Conservation (phyloP, 2,888 invertebrate species). For the Anaspis maculata region DNA sequence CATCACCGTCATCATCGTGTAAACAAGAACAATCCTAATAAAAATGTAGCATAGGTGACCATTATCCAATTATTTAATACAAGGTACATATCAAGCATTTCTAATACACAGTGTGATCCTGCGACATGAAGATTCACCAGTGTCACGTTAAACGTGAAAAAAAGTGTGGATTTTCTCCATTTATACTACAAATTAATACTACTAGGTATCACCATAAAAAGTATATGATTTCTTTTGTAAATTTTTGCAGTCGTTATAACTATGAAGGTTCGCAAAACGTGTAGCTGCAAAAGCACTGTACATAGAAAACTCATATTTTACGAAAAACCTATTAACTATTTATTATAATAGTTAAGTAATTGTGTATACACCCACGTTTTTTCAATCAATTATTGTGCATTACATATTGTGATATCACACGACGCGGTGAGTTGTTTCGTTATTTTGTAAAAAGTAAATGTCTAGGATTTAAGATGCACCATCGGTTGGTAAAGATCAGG, state of each 20-base stretch:
- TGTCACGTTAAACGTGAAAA: neutral
- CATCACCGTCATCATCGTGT: too few species aligned
- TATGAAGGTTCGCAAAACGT: constrained; percentile 39
- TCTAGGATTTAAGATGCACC: constrained; percentile 6
- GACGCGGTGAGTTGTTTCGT: constrained; percentile 1
- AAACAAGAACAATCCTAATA: too few species aligned
- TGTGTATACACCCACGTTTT: constrained; percentile 9
- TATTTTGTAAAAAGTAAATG: constrained; percentile 4
- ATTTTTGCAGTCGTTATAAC: constrained; percentile 8
- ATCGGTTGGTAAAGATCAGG: constrained; percentile 5
- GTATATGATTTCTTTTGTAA: neutral
- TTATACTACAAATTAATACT: neutral
- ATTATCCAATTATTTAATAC: neutral
- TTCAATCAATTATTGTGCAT: constrained; percentile 14
- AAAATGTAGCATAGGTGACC: too few species aligned
- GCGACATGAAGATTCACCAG: too few species aligned
- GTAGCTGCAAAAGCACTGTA: constrained; percentile 41
- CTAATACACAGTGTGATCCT: constrained; percentile 9
- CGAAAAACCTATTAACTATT: too few species aligned
- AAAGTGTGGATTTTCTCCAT: neutral
- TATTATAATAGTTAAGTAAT: too few species aligned
- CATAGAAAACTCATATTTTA: constrained; percentile 25
- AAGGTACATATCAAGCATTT: constrained; percentile 16
- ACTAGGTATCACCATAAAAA: neutral
- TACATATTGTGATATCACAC: constrained; percentile 29